These are phyloP conservation scores for Eulemur rufifrons DNA, from an alignment of 2,113 vertebrate species.

Conservation along the genomic window DNA sequence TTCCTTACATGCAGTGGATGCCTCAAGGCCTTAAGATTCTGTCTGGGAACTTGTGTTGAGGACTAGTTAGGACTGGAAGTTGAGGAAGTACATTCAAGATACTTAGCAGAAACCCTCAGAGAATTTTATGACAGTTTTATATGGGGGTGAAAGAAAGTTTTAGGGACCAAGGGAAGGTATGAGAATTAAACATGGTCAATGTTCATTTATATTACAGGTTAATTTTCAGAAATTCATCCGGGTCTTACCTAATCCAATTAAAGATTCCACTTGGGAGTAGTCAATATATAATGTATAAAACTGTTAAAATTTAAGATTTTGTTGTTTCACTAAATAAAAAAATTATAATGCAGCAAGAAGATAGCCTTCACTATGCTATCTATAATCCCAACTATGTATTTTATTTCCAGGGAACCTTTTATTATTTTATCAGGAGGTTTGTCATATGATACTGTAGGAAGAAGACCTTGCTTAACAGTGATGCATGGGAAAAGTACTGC, in stretches of 20 bases:
- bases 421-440: conserved; percentile 98
- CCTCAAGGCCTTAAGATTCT: not conserved
- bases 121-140: not conserved
- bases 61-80: not conserved
- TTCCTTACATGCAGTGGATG: not conserved
- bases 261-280: not conserved
- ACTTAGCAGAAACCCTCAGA: not conserved
- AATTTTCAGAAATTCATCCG: conserved; percentile 16
- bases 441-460: conserved; percentile 97
- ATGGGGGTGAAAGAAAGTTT: not conserved
- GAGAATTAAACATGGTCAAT: not conserved
- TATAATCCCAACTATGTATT: conserved; percentile 58
- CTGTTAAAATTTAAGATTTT: conserved; percentile 1
- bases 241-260: not conserved
- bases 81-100: not conserved
- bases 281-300: not conserved
- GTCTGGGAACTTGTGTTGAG: not conserved
- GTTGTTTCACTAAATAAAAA: conserved; percentile 4
- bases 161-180: not conserved
- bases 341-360: not conserved
- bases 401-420: conserved; percentile 93
- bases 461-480: conserved; percentile 97
- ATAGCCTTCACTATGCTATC: not conserved
- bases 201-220: not conserved
- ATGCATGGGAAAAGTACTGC: conserved; percentile 99